Conservation (phyloP, 2,797 vertebrate species). For the Danio aesculapii region DNA sequence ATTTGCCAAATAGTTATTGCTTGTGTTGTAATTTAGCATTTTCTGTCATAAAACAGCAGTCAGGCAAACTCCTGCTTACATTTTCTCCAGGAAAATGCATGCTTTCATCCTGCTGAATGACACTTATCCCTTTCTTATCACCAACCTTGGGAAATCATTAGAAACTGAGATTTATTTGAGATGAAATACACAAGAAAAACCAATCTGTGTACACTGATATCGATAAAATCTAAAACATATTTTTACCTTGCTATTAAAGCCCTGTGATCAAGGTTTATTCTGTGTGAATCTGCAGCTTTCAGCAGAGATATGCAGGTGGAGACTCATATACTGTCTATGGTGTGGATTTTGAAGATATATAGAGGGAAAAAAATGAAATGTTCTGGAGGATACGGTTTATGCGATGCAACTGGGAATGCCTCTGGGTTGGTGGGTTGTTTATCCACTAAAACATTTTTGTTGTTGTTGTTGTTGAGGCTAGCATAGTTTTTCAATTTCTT, state of each 20-base stretch:
- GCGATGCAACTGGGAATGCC: not conserved
- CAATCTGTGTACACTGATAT: not conserved
- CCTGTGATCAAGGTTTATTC: not conserved
- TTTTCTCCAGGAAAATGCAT: constrained; percentile 9
- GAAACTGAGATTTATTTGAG: not conserved
- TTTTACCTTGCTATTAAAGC: not conserved
- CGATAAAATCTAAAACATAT: not conserved
- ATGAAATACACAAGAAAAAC: not conserved
- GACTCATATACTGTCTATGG: not conserved
- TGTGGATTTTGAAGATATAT: not conserved
- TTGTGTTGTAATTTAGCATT: constrained; percentile 2
- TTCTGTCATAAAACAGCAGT: not conserved
- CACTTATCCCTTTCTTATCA: not conserved
- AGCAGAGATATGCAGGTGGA: not conserved
- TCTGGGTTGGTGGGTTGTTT: no score
- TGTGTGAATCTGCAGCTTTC: not conserved
- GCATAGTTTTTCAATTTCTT: no score
- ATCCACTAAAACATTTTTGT: no score
- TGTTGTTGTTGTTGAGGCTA: no score
- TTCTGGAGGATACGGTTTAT: not conserved
- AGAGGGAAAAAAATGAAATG: not conserved
- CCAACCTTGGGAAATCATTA: not conserved
- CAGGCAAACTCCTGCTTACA: not conserved
- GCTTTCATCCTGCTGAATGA: constrained; percentile 2
- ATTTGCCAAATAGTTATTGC: not conserved